Conservation (phyloP, 1,140 invertebrate species). For the Heliothis subflexa region DNA sequence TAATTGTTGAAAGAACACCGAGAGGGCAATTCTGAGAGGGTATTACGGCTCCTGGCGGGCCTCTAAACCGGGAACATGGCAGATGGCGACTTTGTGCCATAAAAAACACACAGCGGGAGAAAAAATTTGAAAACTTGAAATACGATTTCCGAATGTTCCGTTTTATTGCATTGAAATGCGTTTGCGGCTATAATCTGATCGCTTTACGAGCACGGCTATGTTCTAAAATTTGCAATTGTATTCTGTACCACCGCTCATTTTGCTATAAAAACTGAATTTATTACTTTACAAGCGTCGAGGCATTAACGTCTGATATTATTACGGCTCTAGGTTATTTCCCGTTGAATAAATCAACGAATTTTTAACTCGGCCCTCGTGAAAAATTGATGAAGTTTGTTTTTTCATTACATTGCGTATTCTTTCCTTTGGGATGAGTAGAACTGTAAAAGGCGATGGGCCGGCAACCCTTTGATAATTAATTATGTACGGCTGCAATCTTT, state of each 20-base stretch:
- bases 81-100: conserved; percentile 44
- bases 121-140: conserved; percentile 50
- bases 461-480: conserved; percentile 36
- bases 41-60: conserved; percentile 29
- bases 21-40: conserved; percentile 27
- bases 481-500: conserved; percentile 31
- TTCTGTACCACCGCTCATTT: conserved; percentile 52
- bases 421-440: conserved; percentile 29
- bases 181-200: conserved; percentile 59
- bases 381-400: conserved; percentile 41
- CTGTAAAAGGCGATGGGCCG: conserved; percentile 28
- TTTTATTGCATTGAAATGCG: conserved; percentile 62
- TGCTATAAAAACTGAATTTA: conserved; percentile 53
- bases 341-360: conserved; percentile 49
- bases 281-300: conserved; percentile 50
- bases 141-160: conserved; percentile 54
- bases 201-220: conserved; percentile 57
- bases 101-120: conserved; percentile 28
- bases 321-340: conserved; percentile 44
- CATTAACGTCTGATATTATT: conserved; percentile 50
- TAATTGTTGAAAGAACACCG: conserved; percentile 44
- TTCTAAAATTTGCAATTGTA: conserved; percentile 57
- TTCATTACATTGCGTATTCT: conserved; percentile 40
- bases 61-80: conserved; percentile 29
- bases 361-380: conserved; percentile 36